Conservation (phyloP, 2,888 invertebrate species). For the Heteromyza rotundicornis region DNA sequence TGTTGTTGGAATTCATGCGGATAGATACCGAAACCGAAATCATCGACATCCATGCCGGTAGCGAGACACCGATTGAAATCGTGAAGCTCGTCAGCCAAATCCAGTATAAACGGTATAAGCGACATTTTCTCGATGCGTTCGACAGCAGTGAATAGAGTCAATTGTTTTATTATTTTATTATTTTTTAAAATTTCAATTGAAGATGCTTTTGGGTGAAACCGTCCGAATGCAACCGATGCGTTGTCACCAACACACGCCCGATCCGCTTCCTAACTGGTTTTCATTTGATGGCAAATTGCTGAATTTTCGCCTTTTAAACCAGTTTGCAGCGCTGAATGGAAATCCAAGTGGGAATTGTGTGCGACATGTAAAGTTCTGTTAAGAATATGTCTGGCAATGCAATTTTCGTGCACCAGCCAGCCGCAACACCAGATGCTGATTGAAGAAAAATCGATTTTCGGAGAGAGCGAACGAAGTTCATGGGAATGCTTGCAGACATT, state of each 20-base stretch:
- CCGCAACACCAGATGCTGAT: too few relatives aligned
- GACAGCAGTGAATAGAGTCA: background rate
- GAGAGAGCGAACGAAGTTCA: too few relatives aligned
- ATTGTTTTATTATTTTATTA: background rate
- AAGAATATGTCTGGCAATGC: background rate
- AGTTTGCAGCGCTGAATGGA: slow-evolving; percentile 47
- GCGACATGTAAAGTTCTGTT: slow-evolving; percentile 31
- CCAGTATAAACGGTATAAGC: slow-evolving; percentile 42
- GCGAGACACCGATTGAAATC: slow-evolving; percentile 36
- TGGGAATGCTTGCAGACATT: too few relatives aligned
- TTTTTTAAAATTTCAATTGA: background rate
- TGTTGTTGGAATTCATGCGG: slow-evolving; percentile 33
- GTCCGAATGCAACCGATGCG: slow-evolving; percentile 29
- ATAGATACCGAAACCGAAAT: slow-evolving; percentile 23
- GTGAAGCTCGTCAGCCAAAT: slow-evolving; percentile 44
- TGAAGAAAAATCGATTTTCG: too few relatives aligned
- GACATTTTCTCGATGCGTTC: slow-evolving; percentile 37
- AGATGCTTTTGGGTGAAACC: slow-evolving; percentile 29
- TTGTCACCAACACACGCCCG: slow-evolving; percentile 38
- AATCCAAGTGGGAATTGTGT: slow-evolving; percentile 17
- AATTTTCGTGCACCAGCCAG: too few relatives aligned
- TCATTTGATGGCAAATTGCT: slow-evolving; percentile 40
- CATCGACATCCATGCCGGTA: slow-evolving; percentile 36
- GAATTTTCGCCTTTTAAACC: slow-evolving; percentile 44
- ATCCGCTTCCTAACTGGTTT: slow-evolving; percentile 41